These are phyloP conservation scores for Holocentrus rufus DNA, from an alignment of 2,797 vertebrate genomes.

Conservation along the genomic window DNA sequence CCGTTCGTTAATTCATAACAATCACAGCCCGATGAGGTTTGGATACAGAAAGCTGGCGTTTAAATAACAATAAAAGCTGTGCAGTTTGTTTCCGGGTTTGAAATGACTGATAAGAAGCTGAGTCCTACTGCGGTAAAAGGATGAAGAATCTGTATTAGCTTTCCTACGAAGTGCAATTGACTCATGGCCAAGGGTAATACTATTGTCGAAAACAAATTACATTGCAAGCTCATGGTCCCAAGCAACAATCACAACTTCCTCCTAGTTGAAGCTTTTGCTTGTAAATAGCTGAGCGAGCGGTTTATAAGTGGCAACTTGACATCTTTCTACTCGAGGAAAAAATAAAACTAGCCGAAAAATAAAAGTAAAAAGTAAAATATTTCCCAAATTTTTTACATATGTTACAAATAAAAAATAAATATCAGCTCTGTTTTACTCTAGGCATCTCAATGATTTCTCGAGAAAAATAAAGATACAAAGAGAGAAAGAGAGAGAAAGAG, in stretches of 20 bases:
- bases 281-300: constrained; percentile 62
- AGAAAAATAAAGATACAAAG: constrained; percentile 71
- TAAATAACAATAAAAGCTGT: constrained; percentile 28
- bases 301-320: constrained; percentile 76
- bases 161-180: constrained; percentile 57
- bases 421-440: constrained; percentile 70
- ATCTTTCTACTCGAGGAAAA: constrained; percentile 61
- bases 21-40: constrained; percentile 11
- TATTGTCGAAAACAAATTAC: constrained; percentile 44
- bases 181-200: constrained; percentile 54
- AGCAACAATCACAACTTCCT: constrained; percentile 40
- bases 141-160: constrained; percentile 16
- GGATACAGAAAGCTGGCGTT: constrained; percentile 17
- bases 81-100: constrained; percentile 28
- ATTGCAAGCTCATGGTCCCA: constrained; percentile 70
- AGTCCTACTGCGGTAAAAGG: background rate
- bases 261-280: constrained; percentile 46
- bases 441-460: constrained; percentile 59
- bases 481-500: too few relatives aligned
- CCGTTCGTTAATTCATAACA: constrained; percentile 5
- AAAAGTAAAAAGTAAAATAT: constrained; percentile 67
- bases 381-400: constrained; percentile 78
- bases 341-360: constrained; percentile 67
- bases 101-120: background rate
- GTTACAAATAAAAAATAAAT: constrained; percentile 82